Evolutionary conservation across 2,113 vertebrate genomes (phyloP).

Genomic region (Lamprologus ornatipinnis): DNA sequence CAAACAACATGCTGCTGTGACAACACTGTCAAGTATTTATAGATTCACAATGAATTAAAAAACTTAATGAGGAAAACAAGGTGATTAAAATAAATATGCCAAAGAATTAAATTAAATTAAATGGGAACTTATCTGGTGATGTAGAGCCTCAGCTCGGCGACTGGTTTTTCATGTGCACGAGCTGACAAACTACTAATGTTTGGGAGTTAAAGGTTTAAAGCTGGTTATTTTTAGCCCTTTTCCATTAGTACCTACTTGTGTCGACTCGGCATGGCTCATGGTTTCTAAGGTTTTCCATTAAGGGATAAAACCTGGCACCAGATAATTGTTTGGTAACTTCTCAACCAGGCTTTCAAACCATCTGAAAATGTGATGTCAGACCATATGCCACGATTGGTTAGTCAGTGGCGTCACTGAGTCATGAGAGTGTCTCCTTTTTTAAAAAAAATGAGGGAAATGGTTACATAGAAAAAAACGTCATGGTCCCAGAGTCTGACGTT

Average conservation of each 20-base stretch:
- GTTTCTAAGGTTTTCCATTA: neutral
- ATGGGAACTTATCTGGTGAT: neutral
- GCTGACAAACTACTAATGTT: neutral
- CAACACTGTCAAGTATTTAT: neutral
- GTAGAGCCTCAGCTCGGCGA: fast-evolving
- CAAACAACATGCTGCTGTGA: neutral
- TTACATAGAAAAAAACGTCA: fast-evolving
- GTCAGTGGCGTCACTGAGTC: neutral
- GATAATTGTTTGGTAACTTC: neutral
- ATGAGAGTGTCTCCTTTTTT: neutral
- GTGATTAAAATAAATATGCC: neutral
- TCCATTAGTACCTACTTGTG: neutral
- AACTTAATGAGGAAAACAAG: neutral
- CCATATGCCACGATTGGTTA: neutral
- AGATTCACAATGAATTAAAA: neutral
- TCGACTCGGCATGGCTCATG: fast-evolving
- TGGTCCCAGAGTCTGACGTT: neutral
- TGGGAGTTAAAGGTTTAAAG: neutral
- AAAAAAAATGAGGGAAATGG: fast-evolving
- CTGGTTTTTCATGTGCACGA: neutral
- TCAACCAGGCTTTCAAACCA: neutral
- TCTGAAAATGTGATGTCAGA: neutral
- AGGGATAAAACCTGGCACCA: neutral
- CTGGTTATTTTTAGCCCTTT: neutral
- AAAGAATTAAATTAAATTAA: neutral